These are phyloP conservation scores for Latrodectus elegans DNA, from an alignment of 2,888 invertebrate species.

Conservation along the genomic window DNA sequence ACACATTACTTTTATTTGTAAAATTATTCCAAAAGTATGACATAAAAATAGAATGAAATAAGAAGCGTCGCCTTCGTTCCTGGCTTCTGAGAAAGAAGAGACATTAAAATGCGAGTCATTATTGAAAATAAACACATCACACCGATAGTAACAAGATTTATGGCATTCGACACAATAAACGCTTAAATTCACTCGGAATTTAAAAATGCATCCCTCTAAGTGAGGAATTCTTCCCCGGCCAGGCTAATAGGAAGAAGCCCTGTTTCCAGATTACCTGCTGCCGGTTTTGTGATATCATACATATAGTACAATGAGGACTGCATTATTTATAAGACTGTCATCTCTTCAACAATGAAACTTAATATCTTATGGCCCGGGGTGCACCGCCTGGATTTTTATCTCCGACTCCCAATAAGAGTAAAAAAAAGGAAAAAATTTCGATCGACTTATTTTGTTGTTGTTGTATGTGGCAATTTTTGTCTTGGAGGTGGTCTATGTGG, in stretches of 20 bases:
- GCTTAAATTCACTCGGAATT: conserved; percentile 38
- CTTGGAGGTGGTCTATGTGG: background rate
- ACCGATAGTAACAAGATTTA: conserved; percentile 54
- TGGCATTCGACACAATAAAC: conserved; percentile 24
- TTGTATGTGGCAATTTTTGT: background rate
- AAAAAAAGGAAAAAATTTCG: background rate
- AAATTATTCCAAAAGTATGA: background rate
- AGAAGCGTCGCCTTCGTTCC: no score
- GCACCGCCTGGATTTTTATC: conserved; percentile 45
- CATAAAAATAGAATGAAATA: background rate
- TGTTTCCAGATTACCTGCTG: conserved; percentile 30
- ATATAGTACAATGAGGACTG: conserved; percentile 45
- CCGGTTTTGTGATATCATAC: conserved; percentile 43
- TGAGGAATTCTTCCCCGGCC: conserved; percentile 8
- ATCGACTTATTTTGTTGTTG: background rate
- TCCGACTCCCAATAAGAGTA: background rate
- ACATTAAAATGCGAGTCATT: conserved; percentile 46
- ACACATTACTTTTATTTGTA: background rate
- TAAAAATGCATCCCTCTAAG: conserved; percentile 30
- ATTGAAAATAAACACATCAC: conserved; percentile 40
- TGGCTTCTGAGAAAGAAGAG: background rate
- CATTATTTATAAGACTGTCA: conserved; percentile 63
- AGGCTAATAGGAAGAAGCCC: conserved; percentile 33
- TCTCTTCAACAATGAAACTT: conserved; percentile 57
- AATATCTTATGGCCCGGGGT: conserved; percentile 59